Percentiles rank a stretch among this genome's conserved stretches.
Conservation (phyloP, 1,140 invertebrate species). For the Uloborus diversus region DNA sequence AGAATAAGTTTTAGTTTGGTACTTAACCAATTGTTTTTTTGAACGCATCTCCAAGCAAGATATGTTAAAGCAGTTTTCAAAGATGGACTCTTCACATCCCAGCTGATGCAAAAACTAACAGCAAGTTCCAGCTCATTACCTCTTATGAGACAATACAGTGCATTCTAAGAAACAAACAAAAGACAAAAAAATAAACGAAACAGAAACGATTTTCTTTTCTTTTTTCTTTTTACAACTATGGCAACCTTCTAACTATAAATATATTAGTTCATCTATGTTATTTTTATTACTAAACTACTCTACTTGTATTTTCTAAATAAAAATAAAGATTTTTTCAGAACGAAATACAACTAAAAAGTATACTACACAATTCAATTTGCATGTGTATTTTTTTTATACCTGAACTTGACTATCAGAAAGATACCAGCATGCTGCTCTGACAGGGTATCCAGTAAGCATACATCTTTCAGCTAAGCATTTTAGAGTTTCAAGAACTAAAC, state of each 20-base stretch:
- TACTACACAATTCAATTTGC: not conserved
- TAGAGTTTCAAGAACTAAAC: too few relatives aligned
- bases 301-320: not conserved
- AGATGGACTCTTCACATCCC: conserved; percentile 60
- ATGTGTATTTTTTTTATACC: conserved; percentile 58
- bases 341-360: not conserved
- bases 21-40: conserved; percentile 63
- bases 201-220: not conserved
- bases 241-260: too few relatives aligned
- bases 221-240: not conserved
- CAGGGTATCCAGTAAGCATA: conserved; percentile 64
- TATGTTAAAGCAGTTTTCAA: conserved; percentile 63
- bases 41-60: conserved; percentile 65
- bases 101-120: conserved; percentile 62
- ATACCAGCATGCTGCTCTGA: conserved; percentile 66
- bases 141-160: conserved; percentile 65
- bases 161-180: too few relatives aligned
- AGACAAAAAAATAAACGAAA: conserved; percentile 55
- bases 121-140: conserved; percentile 67
- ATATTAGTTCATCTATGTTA: too few relatives aligned
- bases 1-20: too few relatives aligned
- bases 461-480: conserved; percentile 64
- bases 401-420: conserved; percentile 65
- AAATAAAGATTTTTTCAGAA: not conserved
- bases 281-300: not conserved